Conservation (phyloP, 2,113 vertebrate species). For the Tauraco erythrolophus region DNA sequence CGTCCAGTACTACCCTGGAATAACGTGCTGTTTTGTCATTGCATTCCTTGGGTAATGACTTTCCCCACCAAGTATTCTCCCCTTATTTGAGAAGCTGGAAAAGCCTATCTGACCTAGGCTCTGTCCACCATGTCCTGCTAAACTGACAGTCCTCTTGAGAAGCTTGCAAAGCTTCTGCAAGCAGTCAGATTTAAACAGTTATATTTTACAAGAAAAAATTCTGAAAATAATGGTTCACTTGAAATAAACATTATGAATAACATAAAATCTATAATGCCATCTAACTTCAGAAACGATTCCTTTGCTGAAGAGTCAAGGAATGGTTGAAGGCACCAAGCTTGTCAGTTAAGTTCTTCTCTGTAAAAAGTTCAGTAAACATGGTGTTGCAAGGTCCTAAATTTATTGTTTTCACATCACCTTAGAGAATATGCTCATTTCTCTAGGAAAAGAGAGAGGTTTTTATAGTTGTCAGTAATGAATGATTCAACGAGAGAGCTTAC, state of each 20-base stretch:
- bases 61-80: slow-evolving; percentile 13
- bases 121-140: not conserved
- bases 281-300: not conserved
- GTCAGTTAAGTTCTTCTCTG: not conserved
- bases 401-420: not conserved
- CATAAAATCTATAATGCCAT: not conserved
- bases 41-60: slow-evolving; percentile 38
- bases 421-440: not conserved
- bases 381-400: not conserved
- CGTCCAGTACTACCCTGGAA: slow-evolving; percentile 9
- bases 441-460: not conserved
- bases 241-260: not conserved
- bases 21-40: slow-evolving; percentile 33
- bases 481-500: not conserved
- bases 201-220: not conserved
- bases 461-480: not conserved
- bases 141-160: not conserved
- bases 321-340: not conserved
- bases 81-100: not conserved
- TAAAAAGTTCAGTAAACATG: not conserved
- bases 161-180: not conserved
- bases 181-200: not conserved
- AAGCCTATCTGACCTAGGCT: not conserved
- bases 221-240: not conserved
- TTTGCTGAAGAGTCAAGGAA: not conserved